phyloP scores from a whole-genome alignment of 2,888 invertebrate genomes.

The Clitarchus hookeri region DNA sequence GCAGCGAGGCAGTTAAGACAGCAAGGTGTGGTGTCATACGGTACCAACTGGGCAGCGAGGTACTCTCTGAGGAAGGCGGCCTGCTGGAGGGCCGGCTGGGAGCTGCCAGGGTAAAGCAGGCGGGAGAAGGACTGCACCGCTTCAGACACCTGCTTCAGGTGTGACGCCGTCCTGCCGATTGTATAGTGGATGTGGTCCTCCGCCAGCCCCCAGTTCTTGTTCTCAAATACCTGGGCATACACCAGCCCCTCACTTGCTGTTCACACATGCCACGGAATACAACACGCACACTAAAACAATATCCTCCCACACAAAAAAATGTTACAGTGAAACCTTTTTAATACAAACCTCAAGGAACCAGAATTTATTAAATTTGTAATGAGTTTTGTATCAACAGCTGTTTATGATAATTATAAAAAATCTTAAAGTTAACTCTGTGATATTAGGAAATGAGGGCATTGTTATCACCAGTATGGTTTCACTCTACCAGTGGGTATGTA shows the following conservation, averaged over 20 bases:
- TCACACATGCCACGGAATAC: background rate
- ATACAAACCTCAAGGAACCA: no score
- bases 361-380: background rate
- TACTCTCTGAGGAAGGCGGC: conserved; percentile 85
- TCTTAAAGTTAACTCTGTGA: no score
- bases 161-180: conserved; percentile 86
- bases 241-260: background rate
- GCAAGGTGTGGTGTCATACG: background rate
- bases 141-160: conserved; percentile 72
- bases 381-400: no score
- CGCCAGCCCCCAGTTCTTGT: conserved; percentile 87
- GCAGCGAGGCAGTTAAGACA: no score
- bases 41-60: conserved; percentile 80
- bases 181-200: conserved; percentile 96
- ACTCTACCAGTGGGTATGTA: no score
- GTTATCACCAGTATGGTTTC: no score
- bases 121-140: conserved; percentile 78
- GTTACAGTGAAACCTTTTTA: no score
- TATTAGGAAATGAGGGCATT: no score
- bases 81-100: conserved; percentile 75
- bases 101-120: conserved; percentile 71
- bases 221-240: conserved; percentile 66
- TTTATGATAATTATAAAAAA: no score
- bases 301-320: background rate
- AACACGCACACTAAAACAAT: no score